phyloP scores from a whole-genome alignment of 2,888 invertebrate genomes.

The Tricholauxania praeusta region DNA sequence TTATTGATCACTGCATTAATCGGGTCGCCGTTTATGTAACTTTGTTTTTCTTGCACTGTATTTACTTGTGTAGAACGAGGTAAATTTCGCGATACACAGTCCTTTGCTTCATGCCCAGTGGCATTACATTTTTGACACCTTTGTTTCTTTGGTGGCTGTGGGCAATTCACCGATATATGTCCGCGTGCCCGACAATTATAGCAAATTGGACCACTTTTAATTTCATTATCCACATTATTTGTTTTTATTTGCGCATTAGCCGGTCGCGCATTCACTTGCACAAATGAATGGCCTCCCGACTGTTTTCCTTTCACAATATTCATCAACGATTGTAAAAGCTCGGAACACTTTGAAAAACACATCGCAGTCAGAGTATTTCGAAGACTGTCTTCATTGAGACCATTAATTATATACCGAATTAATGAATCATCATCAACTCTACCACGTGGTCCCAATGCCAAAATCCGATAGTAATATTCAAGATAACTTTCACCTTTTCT shows the following conservation, averaged over 20 bases:
- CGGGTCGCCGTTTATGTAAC: background rate
- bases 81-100: constrained; percentile 12
- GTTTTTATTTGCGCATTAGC: too few species aligned
- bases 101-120: constrained; percentile 20
- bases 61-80: background rate
- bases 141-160: background rate
- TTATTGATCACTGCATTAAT: too few species aligned
- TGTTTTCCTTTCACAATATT: background rate
- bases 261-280: too few species aligned
- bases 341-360: background rate
- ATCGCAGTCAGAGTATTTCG: background rate
- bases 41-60: constrained; percentile 18
- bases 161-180: constrained; percentile 23
- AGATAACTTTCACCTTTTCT: background rate
- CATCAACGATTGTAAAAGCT: background rate
- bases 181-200: constrained; percentile 31
- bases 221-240: background rate
- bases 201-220: constrained; percentile 16
- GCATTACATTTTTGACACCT: constrained; percentile 12
- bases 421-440: background rate
- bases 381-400: background rate
- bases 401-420: constrained; percentile 7
- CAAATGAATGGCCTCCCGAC: too few species aligned
- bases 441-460: background rate
- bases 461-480: background rate